Evolutionary conservation across 2,888 invertebrate genomes (phyloP), one percentile per base, ranked within the genome.

Genomic region (Drosophila anomalata): DNA sequence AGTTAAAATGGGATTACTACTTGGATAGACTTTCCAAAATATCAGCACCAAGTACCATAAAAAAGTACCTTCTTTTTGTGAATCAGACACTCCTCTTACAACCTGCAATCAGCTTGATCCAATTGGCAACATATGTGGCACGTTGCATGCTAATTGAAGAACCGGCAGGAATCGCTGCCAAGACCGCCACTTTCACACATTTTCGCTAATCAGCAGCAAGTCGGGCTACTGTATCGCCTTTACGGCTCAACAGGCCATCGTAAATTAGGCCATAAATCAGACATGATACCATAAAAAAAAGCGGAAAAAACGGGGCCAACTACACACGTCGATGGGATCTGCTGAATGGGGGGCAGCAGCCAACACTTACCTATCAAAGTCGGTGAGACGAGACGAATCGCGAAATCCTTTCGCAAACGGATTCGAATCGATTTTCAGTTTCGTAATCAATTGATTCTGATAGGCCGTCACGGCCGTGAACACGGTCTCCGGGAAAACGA

Each of bases 391-490:
- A 76, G 97, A 97, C 72, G 98, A 98, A 93, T 99, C 99, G 86
- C 99, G 94, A 93, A 99, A 99, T 83, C 99, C 99, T 93, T 99
- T 99, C 82, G 98, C 99, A 92, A 99, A 99, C 88, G 99, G 99
- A 93, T 99, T 99, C 93, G 98, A 98, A 94, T 99, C 98, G 92
- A 99, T 99, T 94, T 99, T 99, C 92, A 99, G 93, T 93, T 98
- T 99, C 78, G 99, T 99, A 92, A 99, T 99, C 95, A 98, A 94
- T 93, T 99, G 99, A 93, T 99, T 99, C 93, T 99, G 99, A 93
- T 99, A 99, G 72, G 99, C 99, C 68, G 99, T 99, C 82, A 99
- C 99, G 66, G 99, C 99, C 62, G 99, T 99, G 94, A 99, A 99
- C 78, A 98, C 97, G 59, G 98, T 97, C 93, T 99, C 99, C 11